Evolutionary conservation across 2,797 vertebrate genomes (phyloP).

Genomic region (Salmo trutta): DNA sequence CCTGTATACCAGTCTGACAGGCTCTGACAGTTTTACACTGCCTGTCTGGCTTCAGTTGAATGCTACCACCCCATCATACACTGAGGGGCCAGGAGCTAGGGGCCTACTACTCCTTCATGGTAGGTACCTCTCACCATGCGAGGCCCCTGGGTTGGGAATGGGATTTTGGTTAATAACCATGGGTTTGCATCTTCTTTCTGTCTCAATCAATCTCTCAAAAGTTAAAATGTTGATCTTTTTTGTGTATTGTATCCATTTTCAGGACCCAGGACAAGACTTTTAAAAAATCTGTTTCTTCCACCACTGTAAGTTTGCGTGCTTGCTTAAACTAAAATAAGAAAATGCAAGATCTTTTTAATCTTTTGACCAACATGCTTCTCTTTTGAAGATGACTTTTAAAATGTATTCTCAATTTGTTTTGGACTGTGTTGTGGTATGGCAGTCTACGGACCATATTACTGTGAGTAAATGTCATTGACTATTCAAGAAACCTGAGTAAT

Average conservation of each 20-base stretch:
- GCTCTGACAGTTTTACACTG: slow-evolving; percentile 1
- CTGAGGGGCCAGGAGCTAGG: neutral
- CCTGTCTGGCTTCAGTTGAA: neutral
- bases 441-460: slow-evolving; percentile 59
- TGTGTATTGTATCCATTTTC: slow-evolving; percentile 27
- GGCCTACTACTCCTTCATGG: slow-evolving; percentile 30
- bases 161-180: neutral
- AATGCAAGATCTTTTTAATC: neutral
- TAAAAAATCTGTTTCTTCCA: slow-evolving; percentile 38
- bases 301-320: slow-evolving; percentile 53
- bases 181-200: neutral
- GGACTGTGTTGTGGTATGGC: slow-evolving; percentile 64
- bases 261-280: slow-evolving; percentile 33
- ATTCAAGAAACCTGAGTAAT: too few relatives aligned
- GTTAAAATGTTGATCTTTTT: neutral
- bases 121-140: slow-evolving; percentile 32
- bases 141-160: neutral
- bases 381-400: slow-evolving; percentile 68
- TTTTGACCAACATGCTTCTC: neutral
- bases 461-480: slow-evolving; percentile 29
- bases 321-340: slow-evolving; percentile 8
- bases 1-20: neutral
- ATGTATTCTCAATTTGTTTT: slow-evolving; percentile 70
- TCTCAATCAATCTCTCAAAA: neutral
- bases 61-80: neutral